A percentile compares a stretch with the other conserved stretches of the same genome.
Evolutionary conservation across 2,797 vertebrate species (phyloP).

Genomic region (Coilia nasus): DNA sequence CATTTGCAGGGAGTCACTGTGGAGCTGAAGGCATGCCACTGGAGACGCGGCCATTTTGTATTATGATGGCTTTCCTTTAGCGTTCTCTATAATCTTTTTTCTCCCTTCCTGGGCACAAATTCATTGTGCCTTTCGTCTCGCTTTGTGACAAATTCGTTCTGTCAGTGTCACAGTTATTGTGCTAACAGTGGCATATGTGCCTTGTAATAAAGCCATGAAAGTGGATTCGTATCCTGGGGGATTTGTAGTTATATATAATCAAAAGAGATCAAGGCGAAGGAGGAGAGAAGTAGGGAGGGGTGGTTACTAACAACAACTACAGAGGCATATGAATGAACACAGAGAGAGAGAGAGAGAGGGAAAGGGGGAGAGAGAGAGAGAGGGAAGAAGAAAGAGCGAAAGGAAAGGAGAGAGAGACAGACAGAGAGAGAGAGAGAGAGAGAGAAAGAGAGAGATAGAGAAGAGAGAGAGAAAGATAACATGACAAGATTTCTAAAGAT

Average conservation of each 20-base stretch:
- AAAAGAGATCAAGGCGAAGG: constrained; percentile 63
- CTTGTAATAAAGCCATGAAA: constrained; percentile 76
- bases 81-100: constrained; percentile 45
- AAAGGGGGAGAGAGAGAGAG: constrained; percentile 19
- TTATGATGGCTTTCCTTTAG: constrained; percentile 11
- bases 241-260: constrained; percentile 68
- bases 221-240: constrained; percentile 71
- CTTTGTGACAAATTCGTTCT: constrained; percentile 73
- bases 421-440: not conserved
- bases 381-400: not conserved
- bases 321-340: constrained; percentile 48
- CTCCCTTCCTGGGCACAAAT: constrained; percentile 58
- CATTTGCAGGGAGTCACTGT: constrained; percentile 61
- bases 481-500: constrained; percentile 36
- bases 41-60: constrained; percentile 13
- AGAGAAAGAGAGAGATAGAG: too few species aligned
- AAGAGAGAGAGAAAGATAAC: not conserved
- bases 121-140: constrained; percentile 68
- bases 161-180: constrained; percentile 71
- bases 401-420: not conserved
- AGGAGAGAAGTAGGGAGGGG: constrained; percentile 9
- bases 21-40: constrained; percentile 37
- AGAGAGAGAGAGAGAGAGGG: constrained; percentile 63
- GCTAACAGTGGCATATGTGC: constrained; percentile 73
- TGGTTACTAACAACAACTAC: not conserved